A percentile compares a stretch with the other conserved stretches of the same genome.
phyloP scores from a whole-genome alignment of 2,797 vertebrate genomes.

The Orestias chungarensis region DNA sequence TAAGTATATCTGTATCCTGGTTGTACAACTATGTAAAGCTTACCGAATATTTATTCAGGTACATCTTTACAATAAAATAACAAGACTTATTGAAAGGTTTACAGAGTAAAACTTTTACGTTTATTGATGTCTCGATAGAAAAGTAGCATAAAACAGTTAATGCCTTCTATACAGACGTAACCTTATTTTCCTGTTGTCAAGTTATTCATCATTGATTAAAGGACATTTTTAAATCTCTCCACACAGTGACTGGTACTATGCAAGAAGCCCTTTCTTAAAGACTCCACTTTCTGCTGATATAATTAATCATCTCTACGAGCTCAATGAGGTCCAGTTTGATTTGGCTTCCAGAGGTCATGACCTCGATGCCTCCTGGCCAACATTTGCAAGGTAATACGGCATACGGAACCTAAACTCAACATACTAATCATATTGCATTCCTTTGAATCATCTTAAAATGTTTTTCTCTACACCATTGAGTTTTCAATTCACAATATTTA shows the following conservation, averaged over 20 bases:
- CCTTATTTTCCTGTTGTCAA: not conserved
- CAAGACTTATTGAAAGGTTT: no score
- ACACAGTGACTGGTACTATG: slow-evolving; percentile 94
- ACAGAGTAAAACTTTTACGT: no score
- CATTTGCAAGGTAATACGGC: slow-evolving; percentile 88
- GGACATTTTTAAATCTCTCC: not conserved
- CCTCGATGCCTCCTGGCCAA: slow-evolving; percentile 93
- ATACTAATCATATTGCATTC: not conserved
- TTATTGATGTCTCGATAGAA: no score
- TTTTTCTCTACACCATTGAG: not conserved
- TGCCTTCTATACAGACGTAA: not conserved
- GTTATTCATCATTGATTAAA: not conserved
- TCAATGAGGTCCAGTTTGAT: slow-evolving; percentile 95
- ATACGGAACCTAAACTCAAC: not conserved
- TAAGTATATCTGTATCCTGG: no score
- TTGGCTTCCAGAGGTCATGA: slow-evolving; percentile 93
- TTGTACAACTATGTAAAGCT: no score
- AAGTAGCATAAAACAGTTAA: no score
- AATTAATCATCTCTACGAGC: slow-evolving; percentile 91
- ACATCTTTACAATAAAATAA: no score
- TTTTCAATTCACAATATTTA: not conserved
- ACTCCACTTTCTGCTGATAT: slow-evolving; percentile 89
- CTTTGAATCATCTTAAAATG: not conserved
- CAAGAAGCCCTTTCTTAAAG: slow-evolving; percentile 92
- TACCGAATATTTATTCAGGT: no score